These are phyloP conservation scores for Dryococelus australis DNA, from an alignment of 2,888 invertebrate genomes.

Conservation along the genomic window DNA sequence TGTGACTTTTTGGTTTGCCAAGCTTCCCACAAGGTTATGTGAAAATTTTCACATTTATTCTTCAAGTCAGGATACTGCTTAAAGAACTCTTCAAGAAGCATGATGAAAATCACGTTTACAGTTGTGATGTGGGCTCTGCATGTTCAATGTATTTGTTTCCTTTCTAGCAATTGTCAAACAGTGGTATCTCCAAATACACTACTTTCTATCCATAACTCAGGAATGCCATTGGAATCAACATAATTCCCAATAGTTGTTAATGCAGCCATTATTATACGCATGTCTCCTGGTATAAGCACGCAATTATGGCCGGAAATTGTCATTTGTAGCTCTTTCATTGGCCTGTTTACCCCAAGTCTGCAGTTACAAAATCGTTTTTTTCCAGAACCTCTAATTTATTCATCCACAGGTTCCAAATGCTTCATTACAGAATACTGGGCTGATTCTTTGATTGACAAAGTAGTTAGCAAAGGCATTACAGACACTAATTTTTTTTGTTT, in stretches of 20 bases:
- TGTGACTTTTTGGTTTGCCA: too few species aligned
- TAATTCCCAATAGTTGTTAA: too few species aligned
- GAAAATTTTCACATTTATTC: too few species aligned
- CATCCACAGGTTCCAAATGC: background rate
- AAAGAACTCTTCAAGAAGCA: background rate
- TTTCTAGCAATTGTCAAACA: background rate
- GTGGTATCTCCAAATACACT: background rate
- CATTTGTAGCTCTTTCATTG: too few species aligned
- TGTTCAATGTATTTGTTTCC: background rate
- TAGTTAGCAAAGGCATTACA: background rate
- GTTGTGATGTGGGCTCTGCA: background rate
- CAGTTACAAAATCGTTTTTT: too few species aligned
- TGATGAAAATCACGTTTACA: background rate
- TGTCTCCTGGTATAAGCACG: background rate
- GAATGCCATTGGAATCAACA: background rate
- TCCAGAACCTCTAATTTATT: background rate
- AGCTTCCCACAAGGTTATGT: too few species aligned
- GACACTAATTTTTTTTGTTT: background rate
- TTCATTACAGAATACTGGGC: background rate
- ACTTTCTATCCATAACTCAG: constrained; percentile 11
- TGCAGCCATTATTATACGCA: background rate
- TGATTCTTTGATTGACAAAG: background rate
- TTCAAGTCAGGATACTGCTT: too few species aligned
- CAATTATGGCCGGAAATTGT: background rate
- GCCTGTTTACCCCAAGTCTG: too few species aligned